Evolutionary conservation across 2,888 invertebrate genomes (phyloP).

Genomic region (Brachycybe producta): DNA sequence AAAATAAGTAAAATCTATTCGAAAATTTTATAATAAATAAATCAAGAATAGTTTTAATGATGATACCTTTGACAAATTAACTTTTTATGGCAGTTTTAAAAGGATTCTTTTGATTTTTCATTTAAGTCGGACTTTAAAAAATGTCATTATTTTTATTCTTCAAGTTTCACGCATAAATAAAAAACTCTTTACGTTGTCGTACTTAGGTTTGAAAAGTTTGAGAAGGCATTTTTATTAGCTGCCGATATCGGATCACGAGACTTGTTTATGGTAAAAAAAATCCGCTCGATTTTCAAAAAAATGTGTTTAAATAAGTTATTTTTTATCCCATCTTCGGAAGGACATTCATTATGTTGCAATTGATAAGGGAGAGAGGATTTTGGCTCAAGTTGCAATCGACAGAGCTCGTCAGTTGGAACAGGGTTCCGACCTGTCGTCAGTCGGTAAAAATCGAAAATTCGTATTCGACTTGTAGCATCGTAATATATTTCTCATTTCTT

Average conservation of each 20-base stretch:
- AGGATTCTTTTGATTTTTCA: too few species aligned
- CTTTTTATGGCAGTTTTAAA: too few species aligned
- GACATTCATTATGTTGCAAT: conserved; percentile 18
- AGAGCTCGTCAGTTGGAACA: conserved; percentile 17
- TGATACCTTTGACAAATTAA: too few species aligned
- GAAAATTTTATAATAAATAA: too few species aligned
- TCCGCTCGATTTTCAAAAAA: too few species aligned
- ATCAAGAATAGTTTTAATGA: too few species aligned
- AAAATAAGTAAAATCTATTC: too few species aligned
- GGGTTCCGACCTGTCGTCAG: neutral
- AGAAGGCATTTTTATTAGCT: conserved; percentile 68
- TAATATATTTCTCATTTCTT: neutral
- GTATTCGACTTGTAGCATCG: neutral
- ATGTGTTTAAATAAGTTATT: conserved; percentile 59
- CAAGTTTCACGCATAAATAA: too few species aligned
- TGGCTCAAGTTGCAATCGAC: conserved; percentile 16
- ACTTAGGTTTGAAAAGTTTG: conserved; percentile 51
- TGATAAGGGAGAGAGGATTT: conserved; percentile 12
- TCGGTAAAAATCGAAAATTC: conserved; percentile 6
- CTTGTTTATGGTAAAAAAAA: conserved; percentile 45
- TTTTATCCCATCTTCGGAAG: conserved; percentile 69
- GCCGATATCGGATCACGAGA: conserved; percentile 61
- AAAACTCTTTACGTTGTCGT: too few species aligned
- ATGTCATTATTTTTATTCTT: too few species aligned
- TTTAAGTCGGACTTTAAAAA: too few species aligned